Conservation (phyloP, 2,797 vertebrate species). For the Acipenser ruthenus region DNA sequence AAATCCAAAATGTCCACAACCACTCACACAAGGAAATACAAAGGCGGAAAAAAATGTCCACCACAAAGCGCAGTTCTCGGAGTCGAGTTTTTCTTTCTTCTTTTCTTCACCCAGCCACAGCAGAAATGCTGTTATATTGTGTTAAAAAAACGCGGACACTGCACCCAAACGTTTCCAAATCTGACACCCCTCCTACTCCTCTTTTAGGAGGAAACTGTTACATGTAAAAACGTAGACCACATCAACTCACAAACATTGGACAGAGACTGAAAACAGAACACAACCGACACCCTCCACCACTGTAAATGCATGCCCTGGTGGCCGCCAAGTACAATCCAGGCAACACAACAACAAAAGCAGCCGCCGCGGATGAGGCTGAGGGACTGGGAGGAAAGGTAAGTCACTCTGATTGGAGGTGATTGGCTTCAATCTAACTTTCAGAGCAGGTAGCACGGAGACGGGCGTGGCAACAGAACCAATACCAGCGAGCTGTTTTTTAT, state of each 20-base stretch:
- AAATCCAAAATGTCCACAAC: slow-evolving; percentile 61
- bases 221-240: slow-evolving; percentile 6
- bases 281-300: slow-evolving; percentile 7
- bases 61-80: slow-evolving; percentile 33
- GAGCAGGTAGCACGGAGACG: slow-evolving; percentile 3
- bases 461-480: slow-evolving; percentile 19
- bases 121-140: too few relatives aligned
- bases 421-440: slow-evolving; percentile 7
- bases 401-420: slow-evolving; percentile 8
- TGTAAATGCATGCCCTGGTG: slow-evolving; percentile 12
- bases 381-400: neutral
- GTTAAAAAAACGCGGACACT: slow-evolving; percentile 23
- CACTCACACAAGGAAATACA: slow-evolving; percentile 45
- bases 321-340: slow-evolving; percentile 9
- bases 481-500: neutral
- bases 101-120: too few relatives aligned
- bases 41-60: slow-evolving; percentile 39
- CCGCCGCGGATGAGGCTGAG: neutral
- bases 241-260: slow-evolving; percentile 12
- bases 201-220: neutral
- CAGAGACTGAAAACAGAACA: slow-evolving; percentile 7
- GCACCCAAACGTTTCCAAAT: slow-evolving; percentile 44
- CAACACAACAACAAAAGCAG: slow-evolving; percentile 5
- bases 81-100: slow-evolving; percentile 16
- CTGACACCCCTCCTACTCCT: slow-evolving; percentile 26